Conservation (phyloP, 2,113 vertebrate genomes). For the Osmerus mordax region DNA sequence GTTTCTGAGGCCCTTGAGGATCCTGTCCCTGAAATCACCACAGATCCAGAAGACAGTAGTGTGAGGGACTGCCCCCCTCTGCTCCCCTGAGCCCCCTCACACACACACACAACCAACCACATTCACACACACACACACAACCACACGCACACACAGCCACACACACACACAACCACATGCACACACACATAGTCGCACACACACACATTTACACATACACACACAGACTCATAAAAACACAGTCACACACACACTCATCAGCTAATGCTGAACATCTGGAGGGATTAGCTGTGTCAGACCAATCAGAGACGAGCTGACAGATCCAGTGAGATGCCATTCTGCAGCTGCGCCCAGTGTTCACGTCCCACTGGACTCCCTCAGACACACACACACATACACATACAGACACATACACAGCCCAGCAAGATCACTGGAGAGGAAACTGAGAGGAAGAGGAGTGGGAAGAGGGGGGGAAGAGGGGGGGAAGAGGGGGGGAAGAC, state of each 20-base stretch:
- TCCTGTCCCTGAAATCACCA: too few species aligned
- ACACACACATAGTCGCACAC: slow-evolving; percentile 10
- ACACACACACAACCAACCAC: too few species aligned
- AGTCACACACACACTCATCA: slow-evolving; percentile 67
- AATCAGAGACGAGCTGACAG: slow-evolving; percentile 72
- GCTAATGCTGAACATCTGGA: slow-evolving; percentile 81
- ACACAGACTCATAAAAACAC: neutral
- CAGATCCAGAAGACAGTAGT: too few species aligned
- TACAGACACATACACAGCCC: slow-evolving; percentile 68
- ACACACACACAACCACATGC: too few species aligned
- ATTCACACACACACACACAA: too few species aligned
- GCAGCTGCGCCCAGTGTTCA: slow-evolving; percentile 79
- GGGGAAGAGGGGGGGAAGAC: slow-evolving; percentile 19
- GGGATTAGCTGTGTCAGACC: slow-evolving; percentile 70
- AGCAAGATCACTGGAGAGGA: slow-evolving; percentile 59
- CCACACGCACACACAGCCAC: too few species aligned
- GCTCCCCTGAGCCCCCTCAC: too few species aligned
- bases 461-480: slow-evolving; percentile 8
- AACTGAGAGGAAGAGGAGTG: neutral
- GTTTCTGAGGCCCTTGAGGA: too few species aligned
- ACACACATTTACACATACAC: slow-evolving; percentile 28
- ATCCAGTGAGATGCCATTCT: slow-evolving; percentile 74
- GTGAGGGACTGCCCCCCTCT: too few species aligned
- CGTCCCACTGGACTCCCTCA: slow-evolving; percentile 59
- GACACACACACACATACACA: slow-evolving; percentile 66